phyloP scores from a whole-genome alignment of 1,140 invertebrate genomes.

The Drosophila lowei region DNA sequence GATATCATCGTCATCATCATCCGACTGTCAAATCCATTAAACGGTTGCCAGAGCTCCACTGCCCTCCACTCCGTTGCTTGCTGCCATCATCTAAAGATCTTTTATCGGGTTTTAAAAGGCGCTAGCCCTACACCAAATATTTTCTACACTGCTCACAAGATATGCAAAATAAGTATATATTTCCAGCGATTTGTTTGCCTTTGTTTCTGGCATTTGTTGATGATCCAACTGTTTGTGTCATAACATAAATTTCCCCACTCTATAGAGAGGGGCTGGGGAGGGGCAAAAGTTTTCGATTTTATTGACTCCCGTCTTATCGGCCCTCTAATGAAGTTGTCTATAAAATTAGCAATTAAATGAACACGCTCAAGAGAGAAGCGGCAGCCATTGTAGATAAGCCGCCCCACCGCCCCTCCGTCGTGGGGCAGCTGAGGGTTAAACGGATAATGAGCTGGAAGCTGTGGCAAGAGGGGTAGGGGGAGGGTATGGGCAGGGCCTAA shows the following conservation, averaged over 20 bases:
- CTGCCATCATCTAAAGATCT: slow-evolving; percentile 41
- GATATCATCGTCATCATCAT: slow-evolving; percentile 24
- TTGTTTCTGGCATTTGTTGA: slow-evolving; percentile 24
- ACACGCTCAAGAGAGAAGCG: slow-evolving; percentile 33
- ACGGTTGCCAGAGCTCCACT: slow-evolving; percentile 24
- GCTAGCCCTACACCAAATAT: slow-evolving; percentile 48
- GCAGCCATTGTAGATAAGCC: slow-evolving; percentile 49
- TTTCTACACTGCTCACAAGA: slow-evolving; percentile 36
- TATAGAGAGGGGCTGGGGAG: too few relatives aligned
- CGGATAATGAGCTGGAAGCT: slow-evolving; percentile 34
- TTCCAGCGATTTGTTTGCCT: slow-evolving; percentile 6
- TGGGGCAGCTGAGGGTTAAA: slow-evolving; percentile 45
- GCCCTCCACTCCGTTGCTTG: neutral
- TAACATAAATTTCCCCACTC: slow-evolving; percentile 48
- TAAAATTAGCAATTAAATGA: slow-evolving; percentile 79
- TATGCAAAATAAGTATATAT: slow-evolving; percentile 55
- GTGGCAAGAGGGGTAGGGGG: neutral
- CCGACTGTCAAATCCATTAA: slow-evolving; percentile 32
- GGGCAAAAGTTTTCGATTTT: slow-evolving; percentile 52
- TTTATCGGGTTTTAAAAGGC: slow-evolving; percentile 39
- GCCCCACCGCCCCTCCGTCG: neutral
- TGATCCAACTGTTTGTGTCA: slow-evolving; percentile 65
- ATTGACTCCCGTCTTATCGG: slow-evolving; percentile 61
- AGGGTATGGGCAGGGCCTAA: neutral
- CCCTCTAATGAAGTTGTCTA: slow-evolving; percentile 75